Conservation (phyloP, 2,888 invertebrate genomes). For the Cynaeus angustus region DNA sequence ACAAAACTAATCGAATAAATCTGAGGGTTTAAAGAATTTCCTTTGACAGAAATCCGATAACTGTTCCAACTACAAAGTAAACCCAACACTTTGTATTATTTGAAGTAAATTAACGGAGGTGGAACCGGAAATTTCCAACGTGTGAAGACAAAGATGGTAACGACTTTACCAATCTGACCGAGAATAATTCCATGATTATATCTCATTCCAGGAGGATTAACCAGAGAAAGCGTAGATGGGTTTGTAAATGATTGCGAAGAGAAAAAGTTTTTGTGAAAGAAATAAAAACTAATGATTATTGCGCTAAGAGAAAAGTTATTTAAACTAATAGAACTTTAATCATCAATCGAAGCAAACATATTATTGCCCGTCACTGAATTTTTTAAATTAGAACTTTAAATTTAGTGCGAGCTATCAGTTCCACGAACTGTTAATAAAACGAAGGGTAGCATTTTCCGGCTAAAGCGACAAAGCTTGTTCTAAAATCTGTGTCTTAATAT, state of each 20-base stretch:
- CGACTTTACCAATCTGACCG: slow-evolving; percentile 24
- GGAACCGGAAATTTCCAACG: background rate
- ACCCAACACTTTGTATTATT: slow-evolving; percentile 1
- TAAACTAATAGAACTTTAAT: background rate
- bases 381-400: too few relatives aligned
- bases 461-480: background rate
- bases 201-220: slow-evolving; percentile 18
- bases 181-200: slow-evolving; percentile 24
- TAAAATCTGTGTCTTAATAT: slow-evolving; percentile 26
- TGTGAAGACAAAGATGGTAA: background rate
- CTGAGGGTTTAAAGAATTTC: background rate
- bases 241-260: slow-evolving; percentile 26
- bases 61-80: slow-evolving; percentile 10
- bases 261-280: slow-evolving; percentile 9
- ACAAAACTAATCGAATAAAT: slow-evolving; percentile 15
- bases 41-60: slow-evolving; percentile 1
- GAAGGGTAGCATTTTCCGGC: too few relatives aligned
- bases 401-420: too few relatives aligned
- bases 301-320: background rate
- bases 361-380: too few relatives aligned
- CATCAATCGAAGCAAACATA: too few relatives aligned
- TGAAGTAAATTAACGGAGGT: background rate
- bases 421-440: too few relatives aligned
- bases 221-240: slow-evolving; percentile 12
- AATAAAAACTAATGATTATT: slow-evolving; percentile 23